A percentile compares a stretch with the other conserved stretches of the same genome.
Evolutionary conservation across 2,113 vertebrate species (phyloP).

Genomic region (Melanerpes formicivorus): DNA sequence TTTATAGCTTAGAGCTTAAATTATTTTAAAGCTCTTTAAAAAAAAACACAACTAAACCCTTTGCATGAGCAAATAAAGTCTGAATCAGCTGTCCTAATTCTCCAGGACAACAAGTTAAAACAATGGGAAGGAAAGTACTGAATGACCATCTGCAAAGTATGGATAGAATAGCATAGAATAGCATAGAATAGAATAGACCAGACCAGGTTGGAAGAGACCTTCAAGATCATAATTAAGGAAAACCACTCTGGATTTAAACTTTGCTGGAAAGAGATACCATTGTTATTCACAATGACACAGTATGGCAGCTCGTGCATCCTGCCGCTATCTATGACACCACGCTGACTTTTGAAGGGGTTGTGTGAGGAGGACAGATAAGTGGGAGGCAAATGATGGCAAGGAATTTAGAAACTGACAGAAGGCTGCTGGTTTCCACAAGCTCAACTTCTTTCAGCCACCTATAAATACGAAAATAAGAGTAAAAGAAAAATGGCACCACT

Average conservation of each 20-base stretch:
- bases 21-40: conserved; percentile 1
- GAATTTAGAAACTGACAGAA: conserved; percentile 43
- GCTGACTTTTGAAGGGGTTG: background rate
- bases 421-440: background rate
- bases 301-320: background rate
- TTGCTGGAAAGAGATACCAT: background rate
- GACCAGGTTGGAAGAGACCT: too few relatives aligned
- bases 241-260: background rate
- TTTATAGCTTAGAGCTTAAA: background rate
- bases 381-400: background rate
- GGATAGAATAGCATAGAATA: background rate
- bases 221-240: background rate
- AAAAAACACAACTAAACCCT: background rate
- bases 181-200: too few relatives aligned
- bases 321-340: background rate
- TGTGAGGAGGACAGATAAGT: background rate
- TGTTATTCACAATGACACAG: background rate
- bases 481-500: background rate
- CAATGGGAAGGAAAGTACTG: background rate
- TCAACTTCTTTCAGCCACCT: conserved; percentile 43
- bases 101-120: background rate
- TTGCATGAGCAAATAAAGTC: background rate
- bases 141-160: background rate
- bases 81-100: background rate
- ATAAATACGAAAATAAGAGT: background rate